Percentiles rank a stretch among this genome's conserved stretches.
Conservation (phyloP, 2,797 vertebrate genomes). For the Poecilia picta region DNA sequence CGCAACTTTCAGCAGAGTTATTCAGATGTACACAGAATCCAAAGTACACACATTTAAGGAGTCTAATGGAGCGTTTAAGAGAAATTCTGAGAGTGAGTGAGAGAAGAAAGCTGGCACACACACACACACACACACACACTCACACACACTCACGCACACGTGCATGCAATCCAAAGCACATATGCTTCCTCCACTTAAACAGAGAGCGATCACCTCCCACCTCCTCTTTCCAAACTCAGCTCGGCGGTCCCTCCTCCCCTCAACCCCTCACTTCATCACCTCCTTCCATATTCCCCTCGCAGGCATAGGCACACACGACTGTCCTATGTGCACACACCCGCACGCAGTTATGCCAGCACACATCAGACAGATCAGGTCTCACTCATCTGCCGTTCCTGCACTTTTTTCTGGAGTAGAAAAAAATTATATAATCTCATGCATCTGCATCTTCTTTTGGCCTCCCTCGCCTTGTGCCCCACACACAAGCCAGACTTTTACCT, state of each 20-base stretch:
- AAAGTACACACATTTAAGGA: slow-evolving; percentile 43
- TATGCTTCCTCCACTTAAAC: slow-evolving; percentile 63
- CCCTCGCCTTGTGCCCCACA: slow-evolving; percentile 49
- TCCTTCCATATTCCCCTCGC: slow-evolving; percentile 65
- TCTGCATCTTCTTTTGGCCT: slow-evolving; percentile 59
- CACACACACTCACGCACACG: slow-evolving; percentile 20
- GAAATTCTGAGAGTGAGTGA: slow-evolving; percentile 57
- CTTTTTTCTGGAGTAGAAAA: slow-evolving; percentile 24
- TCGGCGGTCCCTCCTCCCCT: slow-evolving; percentile 51
- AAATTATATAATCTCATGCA: slow-evolving; percentile 58
- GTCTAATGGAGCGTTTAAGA: slow-evolving; percentile 44
- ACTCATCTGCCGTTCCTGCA: slow-evolving; percentile 54
- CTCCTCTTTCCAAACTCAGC: slow-evolving; percentile 62
- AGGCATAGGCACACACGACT: slow-evolving; percentile 45
- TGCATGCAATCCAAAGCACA: slow-evolving; percentile 35
- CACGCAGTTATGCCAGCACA: slow-evolving; percentile 32
- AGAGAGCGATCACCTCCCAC: slow-evolving; percentile 72
- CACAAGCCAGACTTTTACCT: slow-evolving; percentile 50
- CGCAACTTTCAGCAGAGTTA: not conserved
- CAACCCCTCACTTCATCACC: slow-evolving; percentile 78
- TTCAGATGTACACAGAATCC: slow-evolving; percentile 41
- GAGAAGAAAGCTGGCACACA: slow-evolving; percentile 51
- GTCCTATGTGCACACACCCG: slow-evolving; percentile 12
- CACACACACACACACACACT: slow-evolving; percentile 3
- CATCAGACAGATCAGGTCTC: slow-evolving; percentile 74